Evolutionary conservation across 2,888 invertebrate species (phyloP), one percentile per base, ranked within the genome.

Genomic region (Chymomyza caudatula): DNA sequence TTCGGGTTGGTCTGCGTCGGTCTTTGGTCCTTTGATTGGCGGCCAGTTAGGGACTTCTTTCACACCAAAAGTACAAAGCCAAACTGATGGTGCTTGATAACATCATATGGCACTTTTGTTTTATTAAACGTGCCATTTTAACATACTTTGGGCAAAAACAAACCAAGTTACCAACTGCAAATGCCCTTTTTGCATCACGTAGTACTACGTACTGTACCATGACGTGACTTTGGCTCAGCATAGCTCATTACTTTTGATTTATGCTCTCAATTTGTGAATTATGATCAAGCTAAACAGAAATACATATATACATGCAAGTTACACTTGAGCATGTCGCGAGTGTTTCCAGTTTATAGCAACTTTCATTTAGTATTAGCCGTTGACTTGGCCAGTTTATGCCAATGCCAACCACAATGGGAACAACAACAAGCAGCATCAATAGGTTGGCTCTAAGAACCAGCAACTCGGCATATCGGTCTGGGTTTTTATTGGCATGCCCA

Each of bases 111-210:
- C 29, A 37, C 29, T 37, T 37, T 37, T 37, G 29, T 37, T 37
- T 3, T 11, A 8, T 29, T 37, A 37, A 37, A 37, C 8, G 11
- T 37, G 29, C 29, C 29, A 2, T 11, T 37, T 37, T 37, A 11
- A 11, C 29, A 37, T 11, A 37, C 11, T 37, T 37, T 37, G 8
- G 29, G 4, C 29, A 37, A 37, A 37, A 37, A 11, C 29, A 11
- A 11, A 37, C 29, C 29, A 37, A 37, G 29, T 37, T 11, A 11
- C 11, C 29, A 37, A 37, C 29, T 11, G 29, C 8, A 37, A 37
- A 11, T 37, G 29, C 67, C 73, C 76, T 72, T 82, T 86, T 85
- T 86, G 84, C 85, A 79, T 73, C 85, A 86, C 61, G 29, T 37
- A 3, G 29, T 8, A 37, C 72, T 84, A 86, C 61, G 29, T 37